These are phyloP conservation scores for Gymnosoma rotundatum DNA, from an alignment of 2,888 invertebrate species.

Conservation along the genomic window DNA sequence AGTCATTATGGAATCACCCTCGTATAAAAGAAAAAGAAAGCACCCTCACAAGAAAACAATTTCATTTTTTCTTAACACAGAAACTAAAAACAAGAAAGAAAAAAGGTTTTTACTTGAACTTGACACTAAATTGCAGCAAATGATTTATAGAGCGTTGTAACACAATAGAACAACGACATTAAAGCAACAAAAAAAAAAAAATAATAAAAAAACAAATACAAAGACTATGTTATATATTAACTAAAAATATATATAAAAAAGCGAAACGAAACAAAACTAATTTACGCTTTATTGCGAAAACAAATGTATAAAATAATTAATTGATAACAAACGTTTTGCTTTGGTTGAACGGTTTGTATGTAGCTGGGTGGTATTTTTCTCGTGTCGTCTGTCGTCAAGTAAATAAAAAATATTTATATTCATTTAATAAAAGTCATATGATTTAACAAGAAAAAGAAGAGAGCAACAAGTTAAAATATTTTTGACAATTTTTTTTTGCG, in stretches of 20 bases:
- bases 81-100: constrained; percentile 18
- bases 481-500: too few relatives aligned
- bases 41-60: too few relatives aligned
- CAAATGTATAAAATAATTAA: constrained; percentile 32
- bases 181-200: neutral
- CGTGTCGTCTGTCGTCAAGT: constrained; percentile 39
- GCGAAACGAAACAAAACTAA: constrained; percentile 25
- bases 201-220: too few relatives aligned
- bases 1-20: neutral
- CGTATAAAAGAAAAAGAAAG: neutral
- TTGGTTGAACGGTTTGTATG: constrained; percentile 19
- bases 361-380: constrained; percentile 21
- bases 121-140: constrained; percentile 70
- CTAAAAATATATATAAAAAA: constrained; percentile 14
- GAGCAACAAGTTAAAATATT: constrained; percentile 14
- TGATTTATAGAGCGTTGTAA: constrained; percentile 44
- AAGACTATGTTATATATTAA: constrained; percentile 11
- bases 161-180: constrained; percentile 38
- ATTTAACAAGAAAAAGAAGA: constrained; percentile 40
- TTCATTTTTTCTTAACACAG: neutral
- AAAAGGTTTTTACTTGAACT: constrained; percentile 75
- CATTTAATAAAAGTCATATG: constrained; percentile 62
- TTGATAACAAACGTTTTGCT: constrained; percentile 36
- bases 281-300: constrained; percentile 60
- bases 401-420: constrained; percentile 38